Evolutionary conservation across 2,888 invertebrate species (phyloP).

Genomic region (Steinernema hermaphroditum): DNA sequence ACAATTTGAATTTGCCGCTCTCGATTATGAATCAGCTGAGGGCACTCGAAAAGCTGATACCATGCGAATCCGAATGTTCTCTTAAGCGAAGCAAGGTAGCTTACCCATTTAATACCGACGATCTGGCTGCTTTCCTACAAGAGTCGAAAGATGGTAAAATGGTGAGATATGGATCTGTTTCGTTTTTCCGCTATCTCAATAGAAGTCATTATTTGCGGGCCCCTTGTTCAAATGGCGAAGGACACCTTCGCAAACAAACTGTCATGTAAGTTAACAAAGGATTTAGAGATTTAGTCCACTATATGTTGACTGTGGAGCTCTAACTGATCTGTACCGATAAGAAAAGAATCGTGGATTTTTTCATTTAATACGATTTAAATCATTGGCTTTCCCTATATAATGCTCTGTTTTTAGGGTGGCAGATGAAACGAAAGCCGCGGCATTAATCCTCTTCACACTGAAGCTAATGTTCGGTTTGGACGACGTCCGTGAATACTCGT

Average conservation of each 20-base stretch:
- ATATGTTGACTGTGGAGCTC: background rate
- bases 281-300: background rate
- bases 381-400: too few species aligned
- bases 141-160: too few species aligned
- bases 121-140: background rate
- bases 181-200: too few species aligned
- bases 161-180: too few species aligned
- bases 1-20: conserved; percentile 50
- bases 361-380: too few species aligned
- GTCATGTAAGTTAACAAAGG: background rate
- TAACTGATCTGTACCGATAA: too few species aligned
- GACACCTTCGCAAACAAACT: background rate
- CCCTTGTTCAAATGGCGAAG: too few species aligned
- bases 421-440: conserved; percentile 48
- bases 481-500: conserved; percentile 35
- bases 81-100: conserved; percentile 21
- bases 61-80: conserved; percentile 21
- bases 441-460: conserved; percentile 47
- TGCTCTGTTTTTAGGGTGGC: conserved; percentile 40
- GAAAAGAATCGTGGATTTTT: too few species aligned
- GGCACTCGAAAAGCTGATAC: conserved; percentile 32
- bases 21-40: conserved; percentile 42
- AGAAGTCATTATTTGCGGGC: too few species aligned
- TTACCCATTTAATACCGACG: conserved; percentile 1
- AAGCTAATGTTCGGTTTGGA: conserved; percentile 53